Evolutionary conservation across 2,888 invertebrate species (phyloP).

Genomic region (Empis livida): DNA sequence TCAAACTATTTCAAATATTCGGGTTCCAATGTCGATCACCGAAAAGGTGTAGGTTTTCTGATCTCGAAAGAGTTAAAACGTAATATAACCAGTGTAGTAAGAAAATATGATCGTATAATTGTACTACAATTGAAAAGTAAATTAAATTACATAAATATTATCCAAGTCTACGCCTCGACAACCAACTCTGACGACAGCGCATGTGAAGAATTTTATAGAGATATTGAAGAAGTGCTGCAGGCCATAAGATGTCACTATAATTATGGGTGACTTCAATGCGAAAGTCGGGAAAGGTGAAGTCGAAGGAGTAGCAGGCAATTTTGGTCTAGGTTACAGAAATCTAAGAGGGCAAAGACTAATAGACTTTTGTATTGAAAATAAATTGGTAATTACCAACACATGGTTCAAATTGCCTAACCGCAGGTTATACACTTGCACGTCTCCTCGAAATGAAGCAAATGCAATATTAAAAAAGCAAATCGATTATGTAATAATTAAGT

Average conservation of each 20-base stretch:
- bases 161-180: neutral
- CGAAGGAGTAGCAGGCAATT: neutral
- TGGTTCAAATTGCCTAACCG: neutral
- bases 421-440: neutral
- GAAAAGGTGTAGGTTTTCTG: neutral
- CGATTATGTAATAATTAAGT: neutral
- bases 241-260: neutral
- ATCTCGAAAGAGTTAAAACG: neutral
- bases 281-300: neutral
- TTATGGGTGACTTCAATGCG: neutral
- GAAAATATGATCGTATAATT: too few relatives aligned
- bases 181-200: neutral
- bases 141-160: neutral
- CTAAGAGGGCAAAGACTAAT: neutral
- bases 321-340: neutral
- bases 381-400: neutral
- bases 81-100: too few relatives aligned
- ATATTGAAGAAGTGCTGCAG: neutral
- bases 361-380: neutral
- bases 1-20: neutral
- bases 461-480: neutral
- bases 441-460: neutral
- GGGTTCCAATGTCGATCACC: neutral
- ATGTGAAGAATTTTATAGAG: neutral
- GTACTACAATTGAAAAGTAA: neutral